Evolutionary conservation across 2,888 invertebrate species (phyloP).

Genomic region (Drosophila limbata): DNA sequence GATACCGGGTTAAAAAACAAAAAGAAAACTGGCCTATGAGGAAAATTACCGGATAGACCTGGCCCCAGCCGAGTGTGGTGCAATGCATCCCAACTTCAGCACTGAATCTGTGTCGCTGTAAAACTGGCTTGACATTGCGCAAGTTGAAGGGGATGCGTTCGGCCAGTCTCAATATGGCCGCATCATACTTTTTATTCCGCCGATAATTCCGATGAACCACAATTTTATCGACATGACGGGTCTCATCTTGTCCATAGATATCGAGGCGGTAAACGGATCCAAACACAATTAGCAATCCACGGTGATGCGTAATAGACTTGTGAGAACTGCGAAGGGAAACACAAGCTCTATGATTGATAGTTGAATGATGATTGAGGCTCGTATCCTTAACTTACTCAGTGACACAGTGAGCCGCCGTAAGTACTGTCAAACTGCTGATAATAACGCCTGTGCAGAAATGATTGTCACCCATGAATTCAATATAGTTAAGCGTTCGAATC

Average conservation of each 20-base stretch:
- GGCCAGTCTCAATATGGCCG: slow-evolving; percentile 43
- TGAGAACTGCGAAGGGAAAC: slow-evolving; percentile 36
- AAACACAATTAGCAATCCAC: slow-evolving; percentile 46
- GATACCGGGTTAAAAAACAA: neutral
- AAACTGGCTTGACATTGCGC: slow-evolving; percentile 36
- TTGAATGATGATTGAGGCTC: neutral
- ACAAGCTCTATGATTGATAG: neutral
- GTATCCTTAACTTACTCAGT: slow-evolving; percentile 53
- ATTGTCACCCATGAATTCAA: slow-evolving; percentile 53
- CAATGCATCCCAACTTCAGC: slow-evolving; percentile 16
- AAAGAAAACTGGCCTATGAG: neutral
- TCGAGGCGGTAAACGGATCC: slow-evolving; percentile 30
- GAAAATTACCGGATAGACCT: slow-evolving; percentile 54
- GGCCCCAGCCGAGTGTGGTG: slow-evolving; percentile 65
- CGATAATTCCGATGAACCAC: slow-evolving; percentile 52
- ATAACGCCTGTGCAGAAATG: slow-evolving; percentile 66
- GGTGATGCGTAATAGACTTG: slow-evolving; percentile 51
- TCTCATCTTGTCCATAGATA: neutral
- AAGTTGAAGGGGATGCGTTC: slow-evolving; percentile 39
- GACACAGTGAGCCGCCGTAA: slow-evolving; percentile 67
- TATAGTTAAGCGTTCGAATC: slow-evolving; percentile 46
- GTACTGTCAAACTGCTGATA: slow-evolving; percentile 48
- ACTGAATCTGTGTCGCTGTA: neutral
- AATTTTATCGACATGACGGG: slow-evolving; percentile 36
- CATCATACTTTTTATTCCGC: slow-evolving; percentile 50